Percentiles rank a stretch among this genome's conserved stretches.
These are phyloP conservation scores for Zele albiditarsus DNA, from an alignment of 2,888 invertebrate species.

Conservation along the genomic window DNA sequence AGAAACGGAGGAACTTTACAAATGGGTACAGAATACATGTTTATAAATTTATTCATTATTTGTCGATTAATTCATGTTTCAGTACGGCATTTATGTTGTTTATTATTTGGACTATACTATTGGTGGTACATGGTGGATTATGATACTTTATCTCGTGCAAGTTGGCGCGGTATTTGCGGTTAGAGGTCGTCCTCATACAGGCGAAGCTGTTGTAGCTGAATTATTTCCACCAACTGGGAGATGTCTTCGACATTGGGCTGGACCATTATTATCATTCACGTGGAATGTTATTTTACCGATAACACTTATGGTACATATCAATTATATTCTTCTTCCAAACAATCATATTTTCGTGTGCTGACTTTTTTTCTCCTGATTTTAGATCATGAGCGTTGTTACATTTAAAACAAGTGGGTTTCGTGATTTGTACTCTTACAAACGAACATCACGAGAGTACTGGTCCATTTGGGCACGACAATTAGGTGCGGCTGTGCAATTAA, in stretches of 20 bases:
- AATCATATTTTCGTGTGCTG: conserved; percentile 10
- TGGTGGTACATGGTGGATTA: conserved; percentile 91
- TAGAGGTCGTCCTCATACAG: conserved; percentile 89
- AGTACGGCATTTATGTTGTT: conserved; percentile 86
- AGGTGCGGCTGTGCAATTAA: conserved; percentile 82
- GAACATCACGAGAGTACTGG: conserved; percentile 81
- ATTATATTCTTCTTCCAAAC: neutral
- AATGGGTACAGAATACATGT: too few relatives aligned
- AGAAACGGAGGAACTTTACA: too few relatives aligned
- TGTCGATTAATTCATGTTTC: conserved; percentile 54
- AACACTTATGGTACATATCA: conserved; percentile 80
- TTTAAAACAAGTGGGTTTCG: conserved; percentile 82
- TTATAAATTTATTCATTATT: neutral
- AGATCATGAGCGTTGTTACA: conserved; percentile 81
- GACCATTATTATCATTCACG: conserved; percentile 84
- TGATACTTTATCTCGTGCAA: conserved; percentile 84
- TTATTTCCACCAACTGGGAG: conserved; percentile 75
- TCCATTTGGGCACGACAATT: conserved; percentile 86
- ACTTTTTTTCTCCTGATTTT: conserved; percentile 41
- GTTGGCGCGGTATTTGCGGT: conserved; percentile 90
- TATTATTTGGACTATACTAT: conserved; percentile 90
- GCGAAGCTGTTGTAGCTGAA: conserved; percentile 81
- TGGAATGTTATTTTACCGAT: conserved; percentile 93
- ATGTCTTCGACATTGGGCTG: conserved; percentile 76
- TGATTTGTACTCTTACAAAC: conserved; percentile 81